These are phyloP conservation scores for Chionis minor DNA, from an alignment of 2,113 vertebrate genomes.

Conservation along the genomic window DNA sequence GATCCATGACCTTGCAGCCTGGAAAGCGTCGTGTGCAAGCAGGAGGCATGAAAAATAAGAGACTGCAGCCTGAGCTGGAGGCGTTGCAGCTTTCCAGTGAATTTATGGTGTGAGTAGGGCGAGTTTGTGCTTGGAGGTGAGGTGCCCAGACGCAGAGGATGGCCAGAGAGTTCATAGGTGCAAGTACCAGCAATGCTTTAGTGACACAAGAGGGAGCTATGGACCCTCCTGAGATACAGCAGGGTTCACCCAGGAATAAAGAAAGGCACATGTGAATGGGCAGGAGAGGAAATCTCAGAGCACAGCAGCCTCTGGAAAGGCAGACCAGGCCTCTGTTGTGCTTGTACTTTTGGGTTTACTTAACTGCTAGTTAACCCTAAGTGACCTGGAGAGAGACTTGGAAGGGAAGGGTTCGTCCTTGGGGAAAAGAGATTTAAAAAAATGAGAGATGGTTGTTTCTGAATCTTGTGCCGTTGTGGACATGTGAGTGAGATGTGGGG, in stretches of 20 bases:
- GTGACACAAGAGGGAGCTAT: conserved; percentile 48
- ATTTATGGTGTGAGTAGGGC: not conserved
- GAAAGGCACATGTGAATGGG: not conserved
- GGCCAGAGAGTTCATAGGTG: not conserved
- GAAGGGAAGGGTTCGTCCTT: not conserved
- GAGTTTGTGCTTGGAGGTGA: not conserved
- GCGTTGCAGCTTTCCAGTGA: not conserved
- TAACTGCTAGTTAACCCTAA: not conserved
- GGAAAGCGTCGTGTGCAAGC: not conserved
- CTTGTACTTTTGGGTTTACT: not conserved
- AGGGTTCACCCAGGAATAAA: not conserved
- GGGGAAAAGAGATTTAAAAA: not conserved
- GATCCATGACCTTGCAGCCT: not conserved
- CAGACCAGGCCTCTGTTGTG: not conserved
- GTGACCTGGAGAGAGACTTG: not conserved
- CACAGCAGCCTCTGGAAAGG: not conserved
- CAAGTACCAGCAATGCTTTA: not conserved
- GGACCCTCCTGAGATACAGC: not conserved
- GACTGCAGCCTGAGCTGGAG: not conserved
- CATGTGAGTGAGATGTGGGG: not conserved
- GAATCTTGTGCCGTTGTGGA: not conserved
- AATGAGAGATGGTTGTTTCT: not conserved
- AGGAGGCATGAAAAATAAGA: not conserved
- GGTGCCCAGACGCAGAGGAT: not conserved
- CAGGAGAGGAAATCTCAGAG: not conserved